Evolutionary conservation across 2,113 vertebrate species (phyloP).

Genomic region (Heliornis fulica): DNA sequence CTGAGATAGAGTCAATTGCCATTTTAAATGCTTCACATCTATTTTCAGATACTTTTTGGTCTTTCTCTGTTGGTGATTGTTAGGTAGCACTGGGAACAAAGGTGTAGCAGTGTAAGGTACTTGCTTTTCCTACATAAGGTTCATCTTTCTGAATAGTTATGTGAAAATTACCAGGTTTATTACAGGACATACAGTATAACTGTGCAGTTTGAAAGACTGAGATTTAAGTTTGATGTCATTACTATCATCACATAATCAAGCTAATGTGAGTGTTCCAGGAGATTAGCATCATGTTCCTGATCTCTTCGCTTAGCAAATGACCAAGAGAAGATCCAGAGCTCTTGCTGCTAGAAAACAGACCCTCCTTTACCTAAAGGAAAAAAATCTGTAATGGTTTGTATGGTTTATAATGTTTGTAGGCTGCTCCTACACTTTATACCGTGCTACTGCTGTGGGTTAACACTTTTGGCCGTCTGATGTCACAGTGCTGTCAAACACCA

Average conservation of each 20-base stretch:
- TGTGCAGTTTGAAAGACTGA: not conserved
- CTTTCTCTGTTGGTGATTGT: not conserved
- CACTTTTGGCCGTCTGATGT: fast-evolving
- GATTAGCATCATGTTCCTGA: not conserved
- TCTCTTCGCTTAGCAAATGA: not conserved
- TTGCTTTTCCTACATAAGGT: not conserved
- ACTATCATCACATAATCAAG: not conserved
- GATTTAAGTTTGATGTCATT: not conserved
- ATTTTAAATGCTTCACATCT: not conserved
- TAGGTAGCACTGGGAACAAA: not conserved
- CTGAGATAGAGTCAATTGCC: not conserved
- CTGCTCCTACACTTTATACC: not conserved
- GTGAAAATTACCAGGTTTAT: not conserved
- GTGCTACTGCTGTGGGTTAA: not conserved
- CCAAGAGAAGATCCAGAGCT: not conserved
- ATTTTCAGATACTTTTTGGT: not conserved
- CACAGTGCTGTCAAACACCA: not conserved
- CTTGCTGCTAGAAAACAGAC: not conserved
- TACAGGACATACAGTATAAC: not conserved
- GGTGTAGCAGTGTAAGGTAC: not conserved
- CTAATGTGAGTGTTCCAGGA: not conserved
- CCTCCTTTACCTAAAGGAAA: not conserved
- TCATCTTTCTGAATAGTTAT: not conserved
- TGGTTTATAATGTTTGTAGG: no score
- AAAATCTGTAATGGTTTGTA: not conserved